A percentile compares a stretch with the other conserved stretches of the same genome.
Evolutionary conservation across 1,140 invertebrate species (phyloP).

Genomic region (Drosophila virilis): DNA sequence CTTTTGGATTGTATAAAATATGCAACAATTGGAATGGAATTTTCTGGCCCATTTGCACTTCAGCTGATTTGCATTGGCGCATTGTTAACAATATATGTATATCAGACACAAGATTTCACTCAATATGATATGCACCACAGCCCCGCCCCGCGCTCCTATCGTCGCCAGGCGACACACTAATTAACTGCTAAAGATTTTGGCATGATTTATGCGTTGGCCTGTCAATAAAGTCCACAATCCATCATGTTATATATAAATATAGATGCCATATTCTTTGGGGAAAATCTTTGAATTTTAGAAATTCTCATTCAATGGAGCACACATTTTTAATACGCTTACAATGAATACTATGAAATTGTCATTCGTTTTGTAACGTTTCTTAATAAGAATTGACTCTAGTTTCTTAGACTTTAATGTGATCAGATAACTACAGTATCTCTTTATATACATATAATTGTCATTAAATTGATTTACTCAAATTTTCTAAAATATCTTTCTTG

Average conservation of each 20-base stretch:
- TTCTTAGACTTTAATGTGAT: too few relatives aligned
- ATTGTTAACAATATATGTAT: conserved; percentile 33
- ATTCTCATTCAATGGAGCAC: background rate
- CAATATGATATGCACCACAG: background rate
- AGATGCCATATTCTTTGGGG: background rate
- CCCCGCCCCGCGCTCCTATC: background rate
- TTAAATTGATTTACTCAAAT: too few relatives aligned
- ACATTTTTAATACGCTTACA: background rate
- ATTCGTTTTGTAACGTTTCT: background rate
- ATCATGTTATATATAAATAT: conserved; percentile 11
- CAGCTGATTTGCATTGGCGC: conserved; percentile 36
- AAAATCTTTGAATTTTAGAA: conserved; percentile 9
- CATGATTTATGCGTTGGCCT: conserved; percentile 27
- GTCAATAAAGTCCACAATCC: conserved; percentile 29
- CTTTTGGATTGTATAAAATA: conserved; percentile 37
- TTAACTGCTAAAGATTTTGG: conserved; percentile 31
- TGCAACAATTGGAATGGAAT: conserved; percentile 34
- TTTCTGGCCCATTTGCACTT: conserved; percentile 46
- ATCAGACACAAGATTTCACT: conserved; percentile 2
- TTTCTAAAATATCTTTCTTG: too few relatives aligned
- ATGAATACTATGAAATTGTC: background rate
- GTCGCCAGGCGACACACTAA: conserved; percentile 4
- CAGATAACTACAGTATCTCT: too few relatives aligned
- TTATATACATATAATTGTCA: too few relatives aligned
- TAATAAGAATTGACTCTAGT: too few relatives aligned